These are phyloP conservation scores for Napeogenes sylphis DNA, from an alignment of 2,888 invertebrate species.

Conservation along the genomic window DNA sequence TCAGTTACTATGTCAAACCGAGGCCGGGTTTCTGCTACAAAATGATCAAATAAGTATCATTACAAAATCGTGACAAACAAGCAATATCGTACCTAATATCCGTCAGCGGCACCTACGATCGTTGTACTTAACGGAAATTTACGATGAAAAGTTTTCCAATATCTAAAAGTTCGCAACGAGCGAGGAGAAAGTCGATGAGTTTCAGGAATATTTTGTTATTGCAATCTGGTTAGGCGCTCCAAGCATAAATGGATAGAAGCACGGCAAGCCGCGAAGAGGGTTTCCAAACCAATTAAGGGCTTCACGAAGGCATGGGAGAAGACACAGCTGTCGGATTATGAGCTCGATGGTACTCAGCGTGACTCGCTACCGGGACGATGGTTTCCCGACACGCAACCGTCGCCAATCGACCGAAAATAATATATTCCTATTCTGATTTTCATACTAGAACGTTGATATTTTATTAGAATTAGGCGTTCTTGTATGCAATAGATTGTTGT, in stretches of 20 bases:
- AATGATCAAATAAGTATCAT: conserved; percentile 35
- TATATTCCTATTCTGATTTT: not conserved
- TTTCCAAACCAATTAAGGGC: conserved; percentile 75
- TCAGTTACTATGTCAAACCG: conserved; percentile 16
- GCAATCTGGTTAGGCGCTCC: conserved; percentile 73
- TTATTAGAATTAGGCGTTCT: too few species aligned
- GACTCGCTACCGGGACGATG: conserved; percentile 48
- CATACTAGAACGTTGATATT: too few species aligned
- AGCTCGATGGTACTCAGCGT: conserved; percentile 74
- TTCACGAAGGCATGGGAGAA: conserved; percentile 73
- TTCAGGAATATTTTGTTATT: conserved; percentile 69
- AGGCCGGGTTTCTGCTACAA: conserved; percentile 17
- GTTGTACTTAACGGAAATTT: conserved; percentile 53
- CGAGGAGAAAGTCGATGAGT: conserved; percentile 59
- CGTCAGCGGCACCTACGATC: conserved; percentile 55
- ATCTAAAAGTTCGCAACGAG: conserved; percentile 48
- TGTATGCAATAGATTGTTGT: too few species aligned
- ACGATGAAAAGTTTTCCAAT: conserved; percentile 44
- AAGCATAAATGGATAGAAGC: conserved; percentile 65
- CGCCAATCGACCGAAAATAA: conserved; percentile 39
- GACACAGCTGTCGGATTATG: conserved; percentile 66
- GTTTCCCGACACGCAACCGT: conserved; percentile 63
- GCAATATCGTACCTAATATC: conserved; percentile 38
- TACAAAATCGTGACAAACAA: conserved; percentile 48
- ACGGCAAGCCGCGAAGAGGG: conserved; percentile 73